Evolutionary conservation across 2,888 invertebrate genomes (phyloP).

Genomic region (Pomacea canaliculata): DNA sequence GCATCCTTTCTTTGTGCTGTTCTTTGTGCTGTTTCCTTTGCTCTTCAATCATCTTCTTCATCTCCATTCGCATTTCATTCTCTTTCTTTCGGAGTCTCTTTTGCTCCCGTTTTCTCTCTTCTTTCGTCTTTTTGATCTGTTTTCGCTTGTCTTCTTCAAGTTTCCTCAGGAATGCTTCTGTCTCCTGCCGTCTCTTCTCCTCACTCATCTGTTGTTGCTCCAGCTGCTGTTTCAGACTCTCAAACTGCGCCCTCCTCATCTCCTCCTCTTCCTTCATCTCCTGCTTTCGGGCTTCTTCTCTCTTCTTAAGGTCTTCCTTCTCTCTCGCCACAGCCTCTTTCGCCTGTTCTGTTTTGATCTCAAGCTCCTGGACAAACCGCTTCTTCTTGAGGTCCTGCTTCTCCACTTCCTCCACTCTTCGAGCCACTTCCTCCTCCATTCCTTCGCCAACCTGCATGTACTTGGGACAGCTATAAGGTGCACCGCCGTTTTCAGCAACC

Average conservation of each 20-base stretch:
- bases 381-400: slow-evolving; percentile 4
- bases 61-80: background rate
- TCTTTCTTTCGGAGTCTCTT: background rate
- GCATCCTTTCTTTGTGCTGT: background rate
- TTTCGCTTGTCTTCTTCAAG: slow-evolving; percentile 1
- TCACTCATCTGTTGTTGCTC: slow-evolving; percentile 12
- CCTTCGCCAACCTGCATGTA: slow-evolving; percentile 1
- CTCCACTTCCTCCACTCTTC: background rate
- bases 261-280: slow-evolving; percentile 3
- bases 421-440: slow-evolving; percentile 11
- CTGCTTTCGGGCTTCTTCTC: slow-evolving; percentile 7
- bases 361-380: slow-evolving; percentile 7
- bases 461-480: slow-evolving; percentile 9
- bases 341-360: background rate
- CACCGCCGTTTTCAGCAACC: background rate
- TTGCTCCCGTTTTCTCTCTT: background rate
- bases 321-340: slow-evolving; percentile 5
- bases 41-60: background rate
- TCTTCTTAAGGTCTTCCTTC: slow-evolving; percentile 5
- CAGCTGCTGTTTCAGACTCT: background rate
- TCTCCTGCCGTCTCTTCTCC: slow-evolving; percentile 4
- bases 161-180: background rate
- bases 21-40: background rate
- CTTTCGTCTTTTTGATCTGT: too few species aligned
- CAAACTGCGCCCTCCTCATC: background rate